Evolutionary conservation across 1,140 invertebrate species (phyloP).

Genomic region (Odontomachus brunneus): DNA sequence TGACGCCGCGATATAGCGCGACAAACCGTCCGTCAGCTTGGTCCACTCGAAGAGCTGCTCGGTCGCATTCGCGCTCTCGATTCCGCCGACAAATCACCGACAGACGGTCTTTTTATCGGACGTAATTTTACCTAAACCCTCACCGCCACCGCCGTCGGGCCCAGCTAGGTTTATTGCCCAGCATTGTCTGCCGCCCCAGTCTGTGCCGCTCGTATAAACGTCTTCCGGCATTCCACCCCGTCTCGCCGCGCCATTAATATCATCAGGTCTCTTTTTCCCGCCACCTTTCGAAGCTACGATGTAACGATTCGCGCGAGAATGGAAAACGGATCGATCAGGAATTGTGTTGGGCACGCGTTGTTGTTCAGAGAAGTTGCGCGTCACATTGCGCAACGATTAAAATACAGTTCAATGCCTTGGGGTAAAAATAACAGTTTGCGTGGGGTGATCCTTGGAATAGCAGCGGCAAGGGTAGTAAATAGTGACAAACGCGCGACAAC

Average conservation of each 20-base stretch:
- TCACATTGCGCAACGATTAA: not conserved
- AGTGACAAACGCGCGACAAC: too few species aligned
- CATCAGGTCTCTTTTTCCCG: constrained; percentile 46
- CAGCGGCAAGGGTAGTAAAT: too few species aligned
- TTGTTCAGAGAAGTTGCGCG: not conserved
- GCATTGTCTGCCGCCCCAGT: constrained; percentile 55
- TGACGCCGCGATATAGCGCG: constrained; percentile 10
- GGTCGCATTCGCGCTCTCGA: constrained; percentile 13
- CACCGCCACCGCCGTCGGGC: constrained; percentile 3
- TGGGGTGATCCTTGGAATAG: too few species aligned
- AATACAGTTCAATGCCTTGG: too few species aligned
- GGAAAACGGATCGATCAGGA: not conserved
- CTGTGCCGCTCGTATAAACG: constrained; percentile 59
- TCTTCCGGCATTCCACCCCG: constrained; percentile 50
- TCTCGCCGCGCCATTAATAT: constrained; percentile 64
- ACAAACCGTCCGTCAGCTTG: constrained; percentile 30
- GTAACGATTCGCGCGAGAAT: constrained; percentile 16
- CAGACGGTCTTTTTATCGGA: constrained; percentile 63
- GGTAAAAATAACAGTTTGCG: too few species aligned
- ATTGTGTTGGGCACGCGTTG: not conserved
- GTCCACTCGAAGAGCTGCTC: constrained; percentile 1
- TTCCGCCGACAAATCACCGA: constrained; percentile 60
- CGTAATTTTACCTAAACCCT: constrained; percentile 62
- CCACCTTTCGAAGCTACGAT: constrained; percentile 30
- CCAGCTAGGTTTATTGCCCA: constrained; percentile 64